Evolutionary conservation across 1,140 invertebrate genomes (phyloP).

Genomic region (Papilio helenus): DNA sequence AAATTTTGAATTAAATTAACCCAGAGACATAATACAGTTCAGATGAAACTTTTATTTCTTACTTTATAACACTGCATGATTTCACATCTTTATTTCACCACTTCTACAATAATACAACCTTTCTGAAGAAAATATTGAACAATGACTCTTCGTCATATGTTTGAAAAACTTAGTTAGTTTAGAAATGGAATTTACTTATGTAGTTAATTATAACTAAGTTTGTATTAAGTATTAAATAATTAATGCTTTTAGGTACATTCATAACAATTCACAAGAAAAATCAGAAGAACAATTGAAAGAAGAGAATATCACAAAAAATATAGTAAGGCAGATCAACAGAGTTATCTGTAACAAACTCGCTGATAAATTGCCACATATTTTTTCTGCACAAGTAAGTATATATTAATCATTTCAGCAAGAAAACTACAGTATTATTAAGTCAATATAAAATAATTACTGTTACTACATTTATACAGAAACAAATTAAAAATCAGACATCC

Average conservation of each 20-base stretch:
- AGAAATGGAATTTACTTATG: too few relatives aligned
- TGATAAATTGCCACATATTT: conserved; percentile 84
- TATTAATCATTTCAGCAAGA: neutral
- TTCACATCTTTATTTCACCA: too few relatives aligned
- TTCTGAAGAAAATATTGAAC: too few relatives aligned
- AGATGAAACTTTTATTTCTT: too few relatives aligned
- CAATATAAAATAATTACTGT: neutral
- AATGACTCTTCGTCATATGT: too few relatives aligned
- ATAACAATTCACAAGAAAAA: conserved; percentile 49
- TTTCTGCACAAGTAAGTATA: conserved; percentile 83
- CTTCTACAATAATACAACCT: too few relatives aligned
- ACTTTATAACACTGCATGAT: too few relatives aligned
- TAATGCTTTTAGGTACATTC: conserved; percentile 58
- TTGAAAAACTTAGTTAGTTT: too few relatives aligned
- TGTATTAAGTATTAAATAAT: conserved; percentile 8
- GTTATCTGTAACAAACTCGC: conserved; percentile 84
- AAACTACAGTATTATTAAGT: neutral
- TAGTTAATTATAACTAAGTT: neutral
- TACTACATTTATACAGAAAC: too few relatives aligned
- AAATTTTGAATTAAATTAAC: neutral
- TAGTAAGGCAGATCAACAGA: conserved; percentile 88
- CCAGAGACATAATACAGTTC: neutral
- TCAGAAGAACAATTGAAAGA: conserved; percentile 66
- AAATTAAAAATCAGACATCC: too few relatives aligned
- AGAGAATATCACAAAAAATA: conserved; percentile 75